Conservation (phyloP, 1,140 invertebrate genomes). For the Cydia fagiglandana region DNA sequence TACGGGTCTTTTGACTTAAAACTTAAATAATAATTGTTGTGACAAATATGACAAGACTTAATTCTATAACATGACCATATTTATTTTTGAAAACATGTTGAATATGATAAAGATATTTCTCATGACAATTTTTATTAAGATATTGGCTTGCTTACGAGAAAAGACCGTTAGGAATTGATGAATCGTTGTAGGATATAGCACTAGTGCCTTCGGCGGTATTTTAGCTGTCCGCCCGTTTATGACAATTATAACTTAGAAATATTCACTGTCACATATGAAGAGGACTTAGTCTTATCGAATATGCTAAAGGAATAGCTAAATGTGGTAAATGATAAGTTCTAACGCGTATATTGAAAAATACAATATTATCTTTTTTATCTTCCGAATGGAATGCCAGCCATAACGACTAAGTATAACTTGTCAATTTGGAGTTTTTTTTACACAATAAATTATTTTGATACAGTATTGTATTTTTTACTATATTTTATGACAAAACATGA, state of each 20-base stretch:
- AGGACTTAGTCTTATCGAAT: neutral
- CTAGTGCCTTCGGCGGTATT: conserved; percentile 17
- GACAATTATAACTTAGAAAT: neutral
- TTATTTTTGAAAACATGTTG: neutral
- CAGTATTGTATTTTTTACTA: conserved; percentile 6
- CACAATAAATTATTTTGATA: neutral
- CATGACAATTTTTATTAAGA: neutral
- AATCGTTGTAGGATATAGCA: conserved; percentile 2
- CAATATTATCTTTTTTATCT: conserved; percentile 3
- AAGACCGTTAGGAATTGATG: neutral
- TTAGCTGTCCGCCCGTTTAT: conserved; percentile 11
- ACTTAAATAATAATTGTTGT: neutral
- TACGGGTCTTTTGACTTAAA: neutral
- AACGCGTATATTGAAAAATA: neutral
- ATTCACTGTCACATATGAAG: neutral
- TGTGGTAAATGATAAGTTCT: neutral
- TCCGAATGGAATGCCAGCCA: too few species aligned
- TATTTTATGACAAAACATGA: conserved; percentile 1
- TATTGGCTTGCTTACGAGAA: neutral
- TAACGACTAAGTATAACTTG: neutral
- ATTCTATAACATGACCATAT: neutral
- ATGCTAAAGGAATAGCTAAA: conserved; percentile 5
- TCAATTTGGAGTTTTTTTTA: neutral
- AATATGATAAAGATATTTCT: neutral
- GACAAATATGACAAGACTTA: conserved; percentile 1